phyloP scores from a whole-genome alignment of 2,888 invertebrate species.

The Heliconius aoede region DNA sequence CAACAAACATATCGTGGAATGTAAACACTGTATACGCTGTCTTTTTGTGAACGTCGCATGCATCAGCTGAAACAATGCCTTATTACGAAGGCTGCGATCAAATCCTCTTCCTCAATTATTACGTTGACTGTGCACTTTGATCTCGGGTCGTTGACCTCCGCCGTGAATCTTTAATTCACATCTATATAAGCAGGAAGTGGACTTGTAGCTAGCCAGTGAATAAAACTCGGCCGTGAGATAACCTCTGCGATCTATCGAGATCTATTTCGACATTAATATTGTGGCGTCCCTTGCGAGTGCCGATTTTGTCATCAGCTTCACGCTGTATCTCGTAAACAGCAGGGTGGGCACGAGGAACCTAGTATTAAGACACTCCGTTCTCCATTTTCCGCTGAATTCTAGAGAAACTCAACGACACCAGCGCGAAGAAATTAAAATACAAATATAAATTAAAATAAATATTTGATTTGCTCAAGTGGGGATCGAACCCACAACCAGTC shows the following conservation, averaged over 20 bases:
- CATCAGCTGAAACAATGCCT: slow-evolving; percentile 36
- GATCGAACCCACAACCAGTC: too few relatives aligned
- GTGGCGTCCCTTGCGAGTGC: not conserved
- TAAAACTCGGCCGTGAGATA: slow-evolving; percentile 43
- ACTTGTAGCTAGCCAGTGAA: slow-evolving; percentile 25
- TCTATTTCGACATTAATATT: slow-evolving; percentile 30
- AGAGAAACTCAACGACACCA: too few relatives aligned
- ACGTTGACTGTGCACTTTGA: slow-evolving; percentile 40
- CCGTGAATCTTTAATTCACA: slow-evolving; percentile 35
- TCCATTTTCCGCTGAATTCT: too few relatives aligned
- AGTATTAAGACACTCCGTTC: too few relatives aligned
- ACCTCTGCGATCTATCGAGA: slow-evolving; percentile 33
- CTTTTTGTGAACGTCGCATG: not conserved
- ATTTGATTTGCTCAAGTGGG: too few relatives aligned
- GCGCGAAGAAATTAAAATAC: too few relatives aligned
- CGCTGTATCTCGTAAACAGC: too few relatives aligned
- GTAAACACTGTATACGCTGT: not conserved
- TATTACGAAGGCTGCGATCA: slow-evolving; percentile 34
- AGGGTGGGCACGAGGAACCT: too few relatives aligned
- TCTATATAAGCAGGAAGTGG: slow-evolving; percentile 39
- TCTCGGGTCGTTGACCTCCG: slow-evolving; percentile 36
- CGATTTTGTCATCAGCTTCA: not conserved
- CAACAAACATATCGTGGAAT: not conserved
- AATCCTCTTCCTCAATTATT: slow-evolving; percentile 41
- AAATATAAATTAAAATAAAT: too few relatives aligned